A percentile compares a stretch with the other conserved stretches of the same genome.
These are phyloP conservation scores for Motacilla tschutschensis DNA, from an alignment of 2,113 vertebrate genomes.

Conservation along the genomic window DNA sequence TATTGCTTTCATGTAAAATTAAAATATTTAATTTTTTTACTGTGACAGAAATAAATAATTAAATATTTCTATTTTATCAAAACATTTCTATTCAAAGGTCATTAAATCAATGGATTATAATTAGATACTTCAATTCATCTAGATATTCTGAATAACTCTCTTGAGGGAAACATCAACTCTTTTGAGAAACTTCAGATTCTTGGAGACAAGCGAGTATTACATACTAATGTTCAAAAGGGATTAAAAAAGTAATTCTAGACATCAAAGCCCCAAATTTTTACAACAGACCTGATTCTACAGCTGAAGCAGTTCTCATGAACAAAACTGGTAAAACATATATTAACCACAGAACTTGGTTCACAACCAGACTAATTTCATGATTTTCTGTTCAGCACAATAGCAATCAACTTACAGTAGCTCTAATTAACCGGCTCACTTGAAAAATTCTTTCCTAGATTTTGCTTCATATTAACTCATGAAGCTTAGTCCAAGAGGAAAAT, in stretches of 20 bases:
- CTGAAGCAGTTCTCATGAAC: not conserved
- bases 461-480: not conserved
- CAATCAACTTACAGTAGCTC: not conserved
- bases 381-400: not conserved
- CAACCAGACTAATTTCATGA: not conserved
- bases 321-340: not conserved
- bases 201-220: not conserved
- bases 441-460: not conserved
- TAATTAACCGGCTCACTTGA: not conserved
- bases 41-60: not conserved
- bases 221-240: not conserved
- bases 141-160: not conserved
- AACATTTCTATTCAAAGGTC: not conserved
- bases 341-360: not conserved
- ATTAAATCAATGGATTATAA: not conserved
- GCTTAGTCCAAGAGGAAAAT: not conserved
- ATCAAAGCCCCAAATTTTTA: not conserved
- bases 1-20: not conserved
- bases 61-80: not conserved
- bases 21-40: not conserved
- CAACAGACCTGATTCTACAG: not conserved
- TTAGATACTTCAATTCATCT: not conserved
- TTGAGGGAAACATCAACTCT: not conserved
- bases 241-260: not conserved
- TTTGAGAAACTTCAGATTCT: not conserved